Evolutionary conservation across 2,888 invertebrate species (phyloP), one percentile per base, ranked within the genome.

Genomic region (Corythucha ciliata): DNA sequence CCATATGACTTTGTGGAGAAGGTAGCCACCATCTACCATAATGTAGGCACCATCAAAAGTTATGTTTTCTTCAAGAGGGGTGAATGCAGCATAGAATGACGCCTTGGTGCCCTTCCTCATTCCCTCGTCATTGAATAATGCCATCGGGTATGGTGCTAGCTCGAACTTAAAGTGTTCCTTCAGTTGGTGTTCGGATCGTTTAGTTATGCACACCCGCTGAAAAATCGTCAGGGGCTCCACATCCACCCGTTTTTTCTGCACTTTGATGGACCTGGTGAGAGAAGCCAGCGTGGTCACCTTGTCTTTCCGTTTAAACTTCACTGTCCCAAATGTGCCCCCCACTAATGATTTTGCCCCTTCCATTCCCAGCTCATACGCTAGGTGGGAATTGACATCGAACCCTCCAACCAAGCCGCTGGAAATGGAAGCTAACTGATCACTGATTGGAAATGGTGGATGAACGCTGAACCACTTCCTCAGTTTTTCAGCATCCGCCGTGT

Each of bases 141-240:
- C 57, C 49, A 57, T 34, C 16, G 39, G 46, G 51, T 39, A 53
- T 59, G 56, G 61, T 62, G 60, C 46, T 21, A 46, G 22, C 20
- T 46, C 4, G 20, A 33, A 46, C 2, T n/a, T 46, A 3, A 46
- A 46, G 22, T 33, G 46, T 29, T 29, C 33, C 3, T 57, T 34
- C 33, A 60, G 46, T 21, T 62, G 36, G 21, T 62, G 61, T 21
- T 61, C 55, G n/a, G 59, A 57, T 22, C 60, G 58, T 58, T 63
- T 52, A 47, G 59, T 63, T 20, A 59, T 53, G 14, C 55, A 58
- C 32, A 34, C 45, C 10, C 33, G 33, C 46, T 46, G 46, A 34
- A 46, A 46, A 18, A 29, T 33, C 7, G 33, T 46, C 20, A 33
- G 46, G 29, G 33, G 46, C 46, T 46, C 46, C n/a, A 46, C 33